Conservation (phyloP, 2,113 vertebrate genomes). For the Sisor rabdophorus region DNA sequence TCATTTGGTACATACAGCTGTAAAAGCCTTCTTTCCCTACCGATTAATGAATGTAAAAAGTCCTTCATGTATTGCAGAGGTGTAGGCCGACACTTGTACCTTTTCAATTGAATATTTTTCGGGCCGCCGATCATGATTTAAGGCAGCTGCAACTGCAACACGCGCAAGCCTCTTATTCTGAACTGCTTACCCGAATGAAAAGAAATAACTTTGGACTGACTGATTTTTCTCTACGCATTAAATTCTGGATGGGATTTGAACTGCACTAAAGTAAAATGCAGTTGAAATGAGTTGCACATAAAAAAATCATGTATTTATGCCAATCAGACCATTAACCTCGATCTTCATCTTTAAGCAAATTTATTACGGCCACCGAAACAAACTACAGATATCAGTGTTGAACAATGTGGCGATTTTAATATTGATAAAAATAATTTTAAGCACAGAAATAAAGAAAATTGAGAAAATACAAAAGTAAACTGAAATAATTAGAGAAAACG, state of each 20-base stretch:
- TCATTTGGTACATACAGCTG: no score
- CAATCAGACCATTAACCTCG: not conserved
- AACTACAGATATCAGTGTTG: not conserved
- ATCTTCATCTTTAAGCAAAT: not conserved
- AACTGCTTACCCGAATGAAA: not conserved
- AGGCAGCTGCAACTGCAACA: not conserved
- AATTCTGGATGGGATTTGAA: not conserved
- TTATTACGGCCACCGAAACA: not conserved
- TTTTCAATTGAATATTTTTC: slow-evolving; percentile 22
- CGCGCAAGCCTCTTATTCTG: not conserved
- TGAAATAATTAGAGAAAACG: not conserved
- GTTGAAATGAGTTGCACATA: not conserved
- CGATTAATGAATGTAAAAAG: slow-evolving; percentile 10
- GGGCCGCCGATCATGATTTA: slow-evolving; percentile 29
- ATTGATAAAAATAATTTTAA: not conserved
- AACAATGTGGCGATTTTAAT: not conserved
- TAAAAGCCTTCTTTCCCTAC: not conserved
- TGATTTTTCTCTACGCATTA: not conserved
- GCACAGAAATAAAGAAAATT: not conserved
- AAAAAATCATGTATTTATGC: not conserved
- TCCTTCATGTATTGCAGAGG: slow-evolving; percentile 3
- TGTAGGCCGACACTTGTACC: not conserved
- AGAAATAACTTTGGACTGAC: not conserved
- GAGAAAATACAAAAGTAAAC: not conserved
- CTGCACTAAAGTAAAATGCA: not conserved